phyloP scores from a whole-genome alignment of 2,797 vertebrate species.

The Limosa lapponica region DNA sequence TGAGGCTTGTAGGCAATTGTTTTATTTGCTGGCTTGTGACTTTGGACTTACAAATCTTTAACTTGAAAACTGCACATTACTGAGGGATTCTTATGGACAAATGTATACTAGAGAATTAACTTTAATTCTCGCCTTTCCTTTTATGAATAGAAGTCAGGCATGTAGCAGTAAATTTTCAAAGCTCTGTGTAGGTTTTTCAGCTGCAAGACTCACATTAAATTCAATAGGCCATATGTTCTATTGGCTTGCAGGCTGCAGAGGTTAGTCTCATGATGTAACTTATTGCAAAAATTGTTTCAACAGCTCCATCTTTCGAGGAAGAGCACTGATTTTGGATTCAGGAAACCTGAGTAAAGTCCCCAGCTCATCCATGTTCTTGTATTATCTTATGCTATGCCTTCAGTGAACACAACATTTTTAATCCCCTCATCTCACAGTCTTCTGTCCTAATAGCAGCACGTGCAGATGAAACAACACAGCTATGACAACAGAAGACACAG shows the following conservation, averaged over 20 bases:
- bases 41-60: not conserved
- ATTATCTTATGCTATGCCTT: not conserved
- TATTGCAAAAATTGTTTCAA: slow-evolving; percentile 19
- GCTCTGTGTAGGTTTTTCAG: slow-evolving; percentile 26
- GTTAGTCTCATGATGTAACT: not conserved
- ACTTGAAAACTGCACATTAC: not conserved
- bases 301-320: slow-evolving; percentile 14
- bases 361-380: not conserved
- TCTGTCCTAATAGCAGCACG: accelerated
- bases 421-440: not conserved
- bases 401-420: not conserved
- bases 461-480: not conserved
- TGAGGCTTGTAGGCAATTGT: not conserved
- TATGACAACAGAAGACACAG: not conserved
- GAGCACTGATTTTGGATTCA: not conserved
- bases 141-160: slow-evolving; percentile 19
- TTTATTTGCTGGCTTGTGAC: not conserved
- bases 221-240: slow-evolving; percentile 47
- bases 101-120: not conserved
- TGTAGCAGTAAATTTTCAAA: slow-evolving; percentile 26
- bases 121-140: slow-evolving; percentile 21
- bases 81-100: not conserved
- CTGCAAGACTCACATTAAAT: slow-evolving; percentile 26
- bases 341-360: not conserved
- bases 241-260: slow-evolving; percentile 21